Conservation (phyloP, 2,797 vertebrate genomes). For the Sciaenops ocellatus region DNA sequence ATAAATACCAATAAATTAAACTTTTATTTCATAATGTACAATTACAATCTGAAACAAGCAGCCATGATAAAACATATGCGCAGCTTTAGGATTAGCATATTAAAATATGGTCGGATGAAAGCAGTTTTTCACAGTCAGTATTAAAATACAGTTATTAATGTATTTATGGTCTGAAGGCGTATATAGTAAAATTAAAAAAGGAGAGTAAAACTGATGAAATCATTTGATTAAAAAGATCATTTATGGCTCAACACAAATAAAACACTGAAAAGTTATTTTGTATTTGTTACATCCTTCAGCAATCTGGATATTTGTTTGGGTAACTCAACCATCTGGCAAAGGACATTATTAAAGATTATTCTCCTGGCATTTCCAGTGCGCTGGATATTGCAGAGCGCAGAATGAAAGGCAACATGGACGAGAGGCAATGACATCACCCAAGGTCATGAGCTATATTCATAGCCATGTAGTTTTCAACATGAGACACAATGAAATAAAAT, state of each 20-base stretch:
- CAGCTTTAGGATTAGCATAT: constrained; percentile 26
- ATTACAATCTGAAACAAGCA: constrained; percentile 40
- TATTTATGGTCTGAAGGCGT: constrained; percentile 39
- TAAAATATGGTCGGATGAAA: constrained; percentile 38
- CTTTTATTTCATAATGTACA: constrained; percentile 48
- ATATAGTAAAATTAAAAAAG: constrained; percentile 30
- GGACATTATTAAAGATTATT: constrained; percentile 51
- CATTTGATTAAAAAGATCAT: constrained; percentile 50
- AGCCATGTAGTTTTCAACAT: constrained; percentile 68
- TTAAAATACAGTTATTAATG: constrained; percentile 36
- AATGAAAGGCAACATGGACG: constrained; percentile 53
- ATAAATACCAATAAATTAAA: constrained; percentile 48
- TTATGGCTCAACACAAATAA: constrained; percentile 45
- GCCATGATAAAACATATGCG: constrained; percentile 20
- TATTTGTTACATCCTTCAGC: constrained; percentile 42
- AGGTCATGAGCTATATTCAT: constrained; percentile 67
- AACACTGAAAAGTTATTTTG: constrained; percentile 50
- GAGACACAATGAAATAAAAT: constrained; percentile 57
- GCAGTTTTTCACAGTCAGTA: constrained; percentile 30
- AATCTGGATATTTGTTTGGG: constrained; percentile 4
- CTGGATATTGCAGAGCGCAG: constrained; percentile 30
- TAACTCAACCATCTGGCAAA: constrained; percentile 34
- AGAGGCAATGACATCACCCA: constrained; percentile 58
- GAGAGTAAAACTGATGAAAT: constrained; percentile 40
- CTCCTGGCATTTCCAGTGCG: constrained; percentile 48